Percentiles rank a stretch among this genome's conserved stretches.
These are phyloP conservation scores for Microcebus griseorufus DNA, from an alignment of 2,113 vertebrate species.

Conservation along the genomic window DNA sequence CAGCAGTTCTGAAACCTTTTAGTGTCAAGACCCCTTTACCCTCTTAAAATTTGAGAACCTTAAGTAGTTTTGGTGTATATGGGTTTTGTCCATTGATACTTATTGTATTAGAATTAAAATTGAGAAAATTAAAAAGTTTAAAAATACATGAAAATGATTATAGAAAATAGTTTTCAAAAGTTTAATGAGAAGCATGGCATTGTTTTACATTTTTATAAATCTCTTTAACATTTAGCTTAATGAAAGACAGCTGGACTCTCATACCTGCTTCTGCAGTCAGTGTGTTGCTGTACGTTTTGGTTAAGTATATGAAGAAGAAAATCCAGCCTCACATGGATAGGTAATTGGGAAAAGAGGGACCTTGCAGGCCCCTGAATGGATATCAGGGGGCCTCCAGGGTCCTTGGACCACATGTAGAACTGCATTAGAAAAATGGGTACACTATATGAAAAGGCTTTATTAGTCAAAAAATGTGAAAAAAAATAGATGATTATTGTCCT, in stretches of 20 bases:
- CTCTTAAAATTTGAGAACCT: background rate
- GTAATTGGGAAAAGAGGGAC: background rate
- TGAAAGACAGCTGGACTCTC: background rate
- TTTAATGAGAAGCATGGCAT: background rate
- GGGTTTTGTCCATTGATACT: background rate
- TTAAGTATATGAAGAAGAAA: conserved; percentile 14
- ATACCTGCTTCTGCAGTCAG: background rate
- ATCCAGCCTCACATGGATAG: background rate
- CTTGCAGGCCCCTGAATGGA: background rate
- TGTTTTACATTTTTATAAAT: background rate
- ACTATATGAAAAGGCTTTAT: background rate
- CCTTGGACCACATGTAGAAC: background rate
- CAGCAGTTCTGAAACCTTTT: background rate
- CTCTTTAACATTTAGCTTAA: background rate
- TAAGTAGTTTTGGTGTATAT: background rate
- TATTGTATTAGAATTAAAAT: conserved; percentile 4
- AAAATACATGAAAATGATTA: background rate
- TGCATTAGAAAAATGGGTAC: background rate
- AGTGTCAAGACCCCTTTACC: background rate
- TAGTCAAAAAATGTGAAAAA: background rate
- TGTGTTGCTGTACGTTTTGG: background rate
- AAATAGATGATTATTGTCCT: background rate
- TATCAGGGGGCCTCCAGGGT: background rate
- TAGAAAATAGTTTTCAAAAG: background rate
- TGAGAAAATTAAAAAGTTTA: background rate